A percentile compares a stretch with the other conserved stretches of the same genome.
Conservation (phyloP, 2,888 invertebrate genomes). For the Parnassius glacialis region DNA sequence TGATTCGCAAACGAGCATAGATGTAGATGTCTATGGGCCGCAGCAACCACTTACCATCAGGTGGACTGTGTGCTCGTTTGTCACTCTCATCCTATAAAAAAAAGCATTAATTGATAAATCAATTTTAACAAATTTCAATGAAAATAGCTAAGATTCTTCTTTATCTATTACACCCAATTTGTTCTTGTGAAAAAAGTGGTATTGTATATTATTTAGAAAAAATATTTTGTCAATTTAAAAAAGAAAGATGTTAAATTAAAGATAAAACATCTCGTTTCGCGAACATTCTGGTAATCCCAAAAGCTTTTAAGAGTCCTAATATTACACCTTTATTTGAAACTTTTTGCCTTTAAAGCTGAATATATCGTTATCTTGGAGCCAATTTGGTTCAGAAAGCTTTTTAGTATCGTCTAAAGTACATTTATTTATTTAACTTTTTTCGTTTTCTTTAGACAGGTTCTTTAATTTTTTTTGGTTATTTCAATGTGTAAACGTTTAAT, state of each 20-base stretch:
- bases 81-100: too few species aligned
- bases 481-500: not conserved
- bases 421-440: conserved; percentile 19
- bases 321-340: conserved; percentile 23
- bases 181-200: too few species aligned
- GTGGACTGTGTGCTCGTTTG: too few species aligned
- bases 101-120: too few species aligned
- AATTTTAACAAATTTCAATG: too few species aligned
- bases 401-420: conserved; percentile 6
- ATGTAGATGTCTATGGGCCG: too few species aligned
- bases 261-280: conserved; percentile 9
- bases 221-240: too few species aligned
- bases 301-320: conserved; percentile 14
- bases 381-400: conserved; percentile 17
- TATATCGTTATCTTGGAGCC: conserved; percentile 21
- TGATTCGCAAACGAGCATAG: too few species aligned
- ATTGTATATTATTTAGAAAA: too few species aligned
- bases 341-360: conserved; percentile 17
- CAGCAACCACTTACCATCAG: too few species aligned
- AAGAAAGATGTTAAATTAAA: not conserved
- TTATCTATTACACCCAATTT: too few species aligned
- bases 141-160: too few species aligned
- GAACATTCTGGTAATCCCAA: conserved; percentile 8
- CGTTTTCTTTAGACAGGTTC: conserved; percentile 20
- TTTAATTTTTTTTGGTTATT: not conserved